Conservation (phyloP, 2,888 invertebrate species). For the Parnassius apollo region DNA sequence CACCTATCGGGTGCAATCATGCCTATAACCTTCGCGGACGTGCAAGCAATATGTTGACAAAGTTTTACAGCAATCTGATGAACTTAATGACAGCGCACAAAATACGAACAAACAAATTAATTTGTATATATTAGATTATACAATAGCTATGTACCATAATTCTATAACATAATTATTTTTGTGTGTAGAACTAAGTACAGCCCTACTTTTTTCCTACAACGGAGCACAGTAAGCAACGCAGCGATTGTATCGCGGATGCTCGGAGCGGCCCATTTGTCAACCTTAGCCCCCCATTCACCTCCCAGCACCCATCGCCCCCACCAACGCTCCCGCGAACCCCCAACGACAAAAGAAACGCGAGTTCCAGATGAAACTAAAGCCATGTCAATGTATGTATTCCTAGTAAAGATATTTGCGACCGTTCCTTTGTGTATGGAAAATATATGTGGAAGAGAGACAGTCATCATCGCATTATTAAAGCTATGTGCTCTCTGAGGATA, state of each 20-base stretch:
- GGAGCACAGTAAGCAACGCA: constrained; percentile 81
- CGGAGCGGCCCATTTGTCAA: constrained; percentile 81
- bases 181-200: constrained; percentile 34
- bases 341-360: constrained; percentile 66
- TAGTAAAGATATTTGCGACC: constrained; percentile 36
- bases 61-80: too few relatives aligned
- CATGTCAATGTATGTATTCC: constrained; percentile 60
- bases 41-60: too few relatives aligned
- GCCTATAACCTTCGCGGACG: too few relatives aligned
- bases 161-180: too few relatives aligned
- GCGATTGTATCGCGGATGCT: constrained; percentile 81
- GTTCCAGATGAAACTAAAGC: constrained; percentile 66
- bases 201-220: constrained; percentile 82
- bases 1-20: too few relatives aligned
- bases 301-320: constrained; percentile 37
- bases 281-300: constrained; percentile 53
- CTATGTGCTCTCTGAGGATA: neutral
- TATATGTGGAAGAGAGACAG: constrained; percentile 1
- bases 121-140: too few relatives aligned
- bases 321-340: constrained; percentile 35
- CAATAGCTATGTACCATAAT: too few relatives aligned
- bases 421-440: constrained; percentile 25
- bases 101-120: too few relatives aligned
- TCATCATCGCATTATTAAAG: constrained; percentile 10
- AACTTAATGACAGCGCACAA: too few relatives aligned